These are phyloP conservation scores for Lontra canadensis DNA, from an alignment of 2,113 vertebrate species.

Conservation along the genomic window DNA sequence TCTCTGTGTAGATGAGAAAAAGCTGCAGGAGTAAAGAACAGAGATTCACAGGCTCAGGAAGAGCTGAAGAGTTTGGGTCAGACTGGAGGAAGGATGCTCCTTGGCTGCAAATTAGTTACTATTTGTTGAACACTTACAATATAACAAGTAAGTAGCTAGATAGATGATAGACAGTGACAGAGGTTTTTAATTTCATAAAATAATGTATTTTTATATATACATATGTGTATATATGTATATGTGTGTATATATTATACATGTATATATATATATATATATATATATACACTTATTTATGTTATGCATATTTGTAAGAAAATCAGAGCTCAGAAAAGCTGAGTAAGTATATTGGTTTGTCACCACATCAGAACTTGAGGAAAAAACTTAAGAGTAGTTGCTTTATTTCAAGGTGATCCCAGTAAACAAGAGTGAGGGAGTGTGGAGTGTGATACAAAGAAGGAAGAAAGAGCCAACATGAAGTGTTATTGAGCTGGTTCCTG, in stretches of 20 bases:
- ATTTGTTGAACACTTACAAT: background rate
- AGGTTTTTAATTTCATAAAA: background rate
- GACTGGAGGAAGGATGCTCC: background rate
- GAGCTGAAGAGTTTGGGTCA: background rate
- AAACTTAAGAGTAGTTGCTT: background rate
- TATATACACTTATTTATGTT: background rate
- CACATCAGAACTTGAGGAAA: background rate
- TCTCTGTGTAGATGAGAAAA: background rate
- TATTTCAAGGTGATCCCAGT: background rate
- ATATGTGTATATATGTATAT: background rate
- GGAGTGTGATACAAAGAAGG: background rate
- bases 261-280: background rate
- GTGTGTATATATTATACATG: accelerated
- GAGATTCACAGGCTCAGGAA: background rate
- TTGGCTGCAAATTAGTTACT: background rate
- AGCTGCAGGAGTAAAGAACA: background rate
- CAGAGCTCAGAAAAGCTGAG: background rate
- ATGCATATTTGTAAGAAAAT: background rate
- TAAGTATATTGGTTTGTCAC: background rate
- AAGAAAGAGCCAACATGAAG: background rate
- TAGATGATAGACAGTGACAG: background rate
- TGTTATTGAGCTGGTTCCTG: background rate
- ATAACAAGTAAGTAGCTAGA: background rate
- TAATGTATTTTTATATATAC: background rate
- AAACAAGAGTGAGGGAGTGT: background rate